Evolutionary conservation across 1,140 invertebrate genomes (phyloP), one percentile per base, ranked within the genome.

Genomic region (Aleiodes sp.): DNA sequence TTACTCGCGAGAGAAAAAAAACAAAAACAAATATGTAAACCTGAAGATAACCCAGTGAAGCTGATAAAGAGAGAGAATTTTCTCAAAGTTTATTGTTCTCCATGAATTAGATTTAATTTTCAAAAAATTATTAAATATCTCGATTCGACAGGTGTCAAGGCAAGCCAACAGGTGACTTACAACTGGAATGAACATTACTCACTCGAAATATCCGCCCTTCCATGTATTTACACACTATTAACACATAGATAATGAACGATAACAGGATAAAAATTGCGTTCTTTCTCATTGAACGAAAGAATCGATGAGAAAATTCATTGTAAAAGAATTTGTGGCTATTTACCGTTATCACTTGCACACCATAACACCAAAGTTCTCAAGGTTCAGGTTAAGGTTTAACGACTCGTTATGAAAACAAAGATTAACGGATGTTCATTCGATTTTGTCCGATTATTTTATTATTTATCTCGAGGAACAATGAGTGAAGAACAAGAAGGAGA

Each of bases 331-430:
- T n/a, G n/a, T 21, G 26, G 1, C 46, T 24, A 10, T 46, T 16
- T 52, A 52, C 46, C 46, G 46, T 52, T 52, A 52, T 52, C 46
- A 52, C 4, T 8, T 52, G 46, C 21, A 35, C 31, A n/a, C n/a
- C 31, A 6, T 10, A 35, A 35, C 31, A 16, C 19, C 41, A 46
- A 46, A n/a, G n/a, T n/a, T n/a, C 16, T 16, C 21, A 26, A 52
- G 46, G 46, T 52, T 52, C 46, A 52, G 46, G 46, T 52, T 52
- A 52, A 52, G 46, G 46, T 52, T 52, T 43, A 43, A 6, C 39
- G 6, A 43, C n/a, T 43, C 39, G 8, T 43, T 43, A 43, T 43
- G 12, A 43, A 14, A 7, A 43, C 39, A 43, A 43, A 43, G 19
- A 6, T 4, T 16, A 16, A 16, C 6, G 39, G 6, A 10, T 43